Base-by-base conservation (phyloP, 2,797 vertebrate genomes). In the Bovichtus variegatus region DNA sequence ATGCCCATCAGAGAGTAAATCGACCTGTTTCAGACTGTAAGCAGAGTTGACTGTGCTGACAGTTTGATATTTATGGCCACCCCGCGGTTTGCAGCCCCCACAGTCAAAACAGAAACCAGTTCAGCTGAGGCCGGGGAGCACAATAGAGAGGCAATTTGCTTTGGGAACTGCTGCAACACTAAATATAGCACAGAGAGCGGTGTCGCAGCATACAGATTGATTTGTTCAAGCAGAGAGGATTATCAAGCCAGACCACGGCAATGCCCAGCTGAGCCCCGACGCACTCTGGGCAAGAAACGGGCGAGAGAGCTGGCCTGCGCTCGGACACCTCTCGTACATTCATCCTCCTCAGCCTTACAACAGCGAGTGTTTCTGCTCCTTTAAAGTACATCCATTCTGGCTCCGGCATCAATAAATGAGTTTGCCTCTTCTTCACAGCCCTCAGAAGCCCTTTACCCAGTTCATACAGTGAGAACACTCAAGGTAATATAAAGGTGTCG, bases 151-250 rank as follows among this genome's bases (percentile, higher is more conserved):
- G 73, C 71, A 67, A 80, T 91, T 88, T 90, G 86, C 87, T 88
- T 50, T 68, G 70, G 80, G 70, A 88, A 75, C 83, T 81, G 83
- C 82, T 64, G 71, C 87, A 60, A 73, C 74, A 84, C 91, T 93
- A 93, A 93, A 94, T 94, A 92, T 95, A 93, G 87, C 85, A 43
- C 36, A 1, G 53, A 71, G 68, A 87, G 88, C 64, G 51, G 75
- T 71, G 66, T 75, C 71, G 72, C 82, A 77, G 76, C 84, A 85
- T 86, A 74, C 74, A 55, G 87, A 60, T 85, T 89, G 84, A 90
- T 93, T 93, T 91, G 82, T 86, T 81, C 64, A 59, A 80, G 80
- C 76, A 77, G 83, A 77, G 84, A 81, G 86, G 87, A 92, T 93
- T 92, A 92, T 85, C 81, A 87, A 75, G 76, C 71, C 72, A 77